phyloP scores from a whole-genome alignment of 1,140 invertebrate genomes.

The Parasteatoda tepidariorum region DNA sequence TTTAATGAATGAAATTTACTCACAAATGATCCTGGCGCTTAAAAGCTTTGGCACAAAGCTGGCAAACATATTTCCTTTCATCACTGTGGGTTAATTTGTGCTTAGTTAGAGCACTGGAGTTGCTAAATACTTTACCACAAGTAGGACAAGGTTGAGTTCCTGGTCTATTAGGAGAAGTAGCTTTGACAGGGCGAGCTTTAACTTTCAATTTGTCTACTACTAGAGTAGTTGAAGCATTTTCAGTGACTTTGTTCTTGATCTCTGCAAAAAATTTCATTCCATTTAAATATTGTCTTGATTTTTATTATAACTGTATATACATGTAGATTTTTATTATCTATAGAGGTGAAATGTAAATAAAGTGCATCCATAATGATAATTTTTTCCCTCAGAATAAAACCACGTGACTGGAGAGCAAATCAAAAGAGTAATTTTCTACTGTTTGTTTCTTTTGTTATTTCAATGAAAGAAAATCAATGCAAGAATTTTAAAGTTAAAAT shows the following conservation, averaged over 20 bases:
- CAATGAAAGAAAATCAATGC: too few species aligned
- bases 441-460: too few species aligned
- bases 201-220: constrained; percentile 67
- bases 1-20: constrained; percentile 76
- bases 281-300: not conserved
- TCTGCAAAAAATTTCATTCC: constrained; percentile 12
- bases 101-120: constrained; percentile 95
- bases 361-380: too few species aligned
- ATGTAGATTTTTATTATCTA: too few species aligned
- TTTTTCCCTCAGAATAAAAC: too few species aligned
- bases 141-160: constrained; percentile 79
- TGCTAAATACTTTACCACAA: constrained; percentile 96
- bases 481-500: too few species aligned
- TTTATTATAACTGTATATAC: not conserved
- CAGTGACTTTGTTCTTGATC: constrained; percentile 53
- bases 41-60: constrained; percentile 95
- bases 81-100: constrained; percentile 98
- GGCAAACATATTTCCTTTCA: constrained; percentile 95
- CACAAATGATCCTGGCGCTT: constrained; percentile 98
- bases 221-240: constrained; percentile 13
- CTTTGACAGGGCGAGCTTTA: constrained; percentile 77
- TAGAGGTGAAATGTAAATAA: too few species aligned
- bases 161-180: constrained; percentile 81
- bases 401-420: too few species aligned
- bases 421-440: too few species aligned